Evolutionary conservation across 2,888 invertebrate genomes (phyloP), one percentile per base, ranked within the genome.

Genomic region (Gryllus longicercus): DNA sequence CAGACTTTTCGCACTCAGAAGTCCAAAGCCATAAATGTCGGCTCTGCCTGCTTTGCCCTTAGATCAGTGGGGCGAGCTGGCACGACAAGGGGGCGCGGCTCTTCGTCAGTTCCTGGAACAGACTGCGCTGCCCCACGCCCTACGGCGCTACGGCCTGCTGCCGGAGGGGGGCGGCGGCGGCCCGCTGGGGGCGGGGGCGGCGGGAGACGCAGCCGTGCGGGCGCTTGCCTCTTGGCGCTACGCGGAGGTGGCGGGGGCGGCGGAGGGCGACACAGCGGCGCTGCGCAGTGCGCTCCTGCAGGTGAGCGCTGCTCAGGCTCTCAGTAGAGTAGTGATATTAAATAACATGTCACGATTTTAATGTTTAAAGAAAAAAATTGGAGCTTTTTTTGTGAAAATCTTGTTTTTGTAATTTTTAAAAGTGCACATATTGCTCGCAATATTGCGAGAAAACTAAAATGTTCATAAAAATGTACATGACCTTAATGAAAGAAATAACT

Each of bases 41-140:
- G 38, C 8, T 38, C 5, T 8, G 1, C 8, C 16, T 75, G 21
- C 18, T 79, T 25, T 79, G 14, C 38, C 8, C 63, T 4, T 88
- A 90, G 90, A 89, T 84, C 88, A 89, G 84, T 92, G 91, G 89
- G 86, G 90, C 79, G 90, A 91, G 83, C 86, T 93, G 81, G 88
- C 90, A 12, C 89, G 90, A 81, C 89, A 90, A 84, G 90, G 90
- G 21, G 88, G 88, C 78, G 84, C 86, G 78, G 88, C 89, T 78
- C 86, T 93, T 74, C 88, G 89, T 80, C 89, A 90, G 81, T 92
- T 91, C 84, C 88, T 91, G 76, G 90, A 90, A 83, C 87, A 88
- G 81, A 89, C 89, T 75, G 87, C 91, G 79, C 88, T 93, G 83
- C 92, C 92, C 0, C 89, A 90, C 83, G 87, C 91, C 25, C 86